Percentiles rank a stretch among this genome's conserved stretches.
Conservation (phyloP, 1,140 invertebrate genomes). For the Drosophila grimshawi region DNA sequence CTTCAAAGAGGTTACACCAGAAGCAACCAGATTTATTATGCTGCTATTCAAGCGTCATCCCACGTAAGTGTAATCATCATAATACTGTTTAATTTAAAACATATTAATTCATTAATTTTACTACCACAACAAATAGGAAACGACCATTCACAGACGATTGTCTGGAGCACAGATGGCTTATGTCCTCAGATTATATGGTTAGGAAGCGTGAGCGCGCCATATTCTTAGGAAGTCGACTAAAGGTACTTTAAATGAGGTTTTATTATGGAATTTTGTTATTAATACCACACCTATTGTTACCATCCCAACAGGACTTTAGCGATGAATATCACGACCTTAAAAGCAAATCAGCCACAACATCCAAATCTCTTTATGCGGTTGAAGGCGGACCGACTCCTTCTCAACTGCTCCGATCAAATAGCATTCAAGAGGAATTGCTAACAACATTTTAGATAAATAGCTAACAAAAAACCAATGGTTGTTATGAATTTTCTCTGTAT, state of each 20-base stretch:
- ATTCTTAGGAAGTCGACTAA: slow-evolving; percentile 92
- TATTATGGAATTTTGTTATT: background rate
- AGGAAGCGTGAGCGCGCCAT: slow-evolving; percentile 95
- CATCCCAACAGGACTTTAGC: slow-evolving; percentile 87
- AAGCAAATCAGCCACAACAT: slow-evolving; percentile 86
- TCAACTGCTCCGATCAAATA: slow-evolving; percentile 90
- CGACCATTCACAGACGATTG: slow-evolving; percentile 96
- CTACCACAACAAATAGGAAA: slow-evolving; percentile 88
- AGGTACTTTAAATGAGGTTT: slow-evolving; percentile 85
- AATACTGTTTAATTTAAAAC: background rate
- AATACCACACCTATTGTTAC: slow-evolving; percentile 16
- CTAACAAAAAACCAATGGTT: background rate
- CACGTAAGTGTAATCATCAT: slow-evolving; percentile 87
- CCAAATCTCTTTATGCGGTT: slow-evolving; percentile 85
- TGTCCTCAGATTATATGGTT: slow-evolving; percentile 95
- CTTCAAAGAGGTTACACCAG: slow-evolving; percentile 97
- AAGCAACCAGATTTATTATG: slow-evolving; percentile 97
- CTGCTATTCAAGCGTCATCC: slow-evolving; percentile 97
- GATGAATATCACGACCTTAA: slow-evolving; percentile 90
- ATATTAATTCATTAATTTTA: background rate
- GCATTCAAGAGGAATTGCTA: slow-evolving; percentile 92
- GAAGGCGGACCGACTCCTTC: slow-evolving; percentile 85
- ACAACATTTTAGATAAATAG: slow-evolving; percentile 85
- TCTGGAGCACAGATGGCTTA: slow-evolving; percentile 97
- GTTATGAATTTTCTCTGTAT: slow-evolving; percentile 27